phyloP scores from a whole-genome alignment of 2,113 vertebrate species.

The Zosterops hypoxanthus region DNA sequence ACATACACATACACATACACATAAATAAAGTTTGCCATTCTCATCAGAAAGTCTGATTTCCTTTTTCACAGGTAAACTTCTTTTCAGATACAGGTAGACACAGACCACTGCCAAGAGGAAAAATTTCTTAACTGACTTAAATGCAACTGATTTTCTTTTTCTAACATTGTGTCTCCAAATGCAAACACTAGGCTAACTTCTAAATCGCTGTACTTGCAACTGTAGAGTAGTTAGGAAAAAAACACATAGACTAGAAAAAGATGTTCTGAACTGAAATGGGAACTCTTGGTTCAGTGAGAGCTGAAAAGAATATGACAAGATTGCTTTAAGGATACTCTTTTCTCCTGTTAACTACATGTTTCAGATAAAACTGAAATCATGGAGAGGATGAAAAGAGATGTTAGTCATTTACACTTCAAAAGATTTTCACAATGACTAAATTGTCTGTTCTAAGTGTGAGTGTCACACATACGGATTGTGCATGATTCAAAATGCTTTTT shows the following conservation, averaged over 20 bases:
- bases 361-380: not conserved
- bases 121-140: not conserved
- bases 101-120: not conserved
- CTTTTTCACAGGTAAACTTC: not conserved
- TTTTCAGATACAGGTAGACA: not conserved
- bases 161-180: not conserved
- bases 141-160: not conserved
- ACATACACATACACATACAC: not conserved
- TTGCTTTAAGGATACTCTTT: not conserved
- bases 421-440: not conserved
- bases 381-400: not conserved
- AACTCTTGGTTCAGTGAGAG: not conserved
- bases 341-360: not conserved
- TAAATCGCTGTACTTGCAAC: not conserved
- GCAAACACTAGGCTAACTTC: not conserved
- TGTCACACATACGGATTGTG: not conserved
- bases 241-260: not conserved
- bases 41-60: not conserved
- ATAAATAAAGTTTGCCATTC: not conserved
- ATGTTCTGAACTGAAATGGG: not conserved
- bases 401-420: not conserved
- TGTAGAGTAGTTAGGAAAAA: not conserved
- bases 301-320: not conserved
- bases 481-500: not conserved
- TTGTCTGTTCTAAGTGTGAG: not conserved